Conservation (phyloP, 1,140 invertebrate species). For the Hylaeus anthracinus region DNA sequence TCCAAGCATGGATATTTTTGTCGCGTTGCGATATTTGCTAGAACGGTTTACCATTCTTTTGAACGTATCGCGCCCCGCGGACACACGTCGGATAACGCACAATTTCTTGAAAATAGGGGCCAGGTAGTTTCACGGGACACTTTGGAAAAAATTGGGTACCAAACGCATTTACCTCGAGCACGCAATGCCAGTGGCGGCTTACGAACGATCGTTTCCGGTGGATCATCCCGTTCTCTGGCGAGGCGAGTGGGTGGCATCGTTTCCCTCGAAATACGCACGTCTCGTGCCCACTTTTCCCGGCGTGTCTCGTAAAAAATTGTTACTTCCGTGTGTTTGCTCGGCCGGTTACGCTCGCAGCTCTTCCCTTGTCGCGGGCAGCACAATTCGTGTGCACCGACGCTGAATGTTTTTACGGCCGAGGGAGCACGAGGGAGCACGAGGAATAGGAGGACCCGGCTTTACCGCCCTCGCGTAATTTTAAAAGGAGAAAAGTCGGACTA, state of each 20-base stretch:
- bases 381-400: background rate
- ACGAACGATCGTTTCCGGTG: slow-evolving; percentile 10
- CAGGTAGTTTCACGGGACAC: background rate
- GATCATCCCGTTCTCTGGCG: background rate
- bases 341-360: background rate
- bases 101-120: background rate
- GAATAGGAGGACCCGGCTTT: too few species aligned
- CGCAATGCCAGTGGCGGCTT: background rate
- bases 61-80: background rate
- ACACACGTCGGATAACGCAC: background rate
- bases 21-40: too few species aligned
- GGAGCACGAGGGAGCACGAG: background rate
- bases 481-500: background rate
- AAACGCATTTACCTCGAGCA: background rate
- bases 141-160: background rate
- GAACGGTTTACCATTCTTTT: too few species aligned
- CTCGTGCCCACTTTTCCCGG: background rate
- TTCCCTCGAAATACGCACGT: background rate
- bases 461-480: background rate
- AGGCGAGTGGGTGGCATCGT: too few species aligned
- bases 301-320: background rate
- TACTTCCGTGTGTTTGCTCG: background rate
- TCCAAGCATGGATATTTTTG: too few species aligned
- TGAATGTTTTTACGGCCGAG: slow-evolving; percentile 2
- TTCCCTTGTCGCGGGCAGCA: background rate